Base-by-base conservation (phyloP, 2,113 vertebrate species). In the Benthochromis sp. region DNA sequence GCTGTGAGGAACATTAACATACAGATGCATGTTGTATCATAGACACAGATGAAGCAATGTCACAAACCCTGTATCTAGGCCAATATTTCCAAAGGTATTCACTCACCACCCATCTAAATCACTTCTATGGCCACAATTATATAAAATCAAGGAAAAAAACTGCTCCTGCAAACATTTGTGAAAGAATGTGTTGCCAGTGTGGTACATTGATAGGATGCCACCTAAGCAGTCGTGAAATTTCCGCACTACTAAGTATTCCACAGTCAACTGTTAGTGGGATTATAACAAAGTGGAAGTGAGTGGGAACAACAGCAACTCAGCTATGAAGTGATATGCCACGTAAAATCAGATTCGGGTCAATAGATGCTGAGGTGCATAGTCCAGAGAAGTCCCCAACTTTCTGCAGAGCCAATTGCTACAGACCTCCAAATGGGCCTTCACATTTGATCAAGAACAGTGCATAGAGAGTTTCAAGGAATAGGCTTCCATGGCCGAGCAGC, bases 121-220 rank as follows among this genome's bases (percentile, higher is more conserved):
- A 36, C 17, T 38, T 66, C 17, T n/a, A 38, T 38, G 17, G 61
- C 61, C 31, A 38, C 31, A 66, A 36, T 66, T 66, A 5, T n/a
- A 38, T 36, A 36, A 38, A 0, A 38, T 36, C 4, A 36, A 36
- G 27, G 2, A 0, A 0, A 9, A 16, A 31, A 61, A 31, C 1
- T 66, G 61, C 61, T 36, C 17, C 6, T 66, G 6, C 4, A 66
- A 66, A 38, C 10, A 66, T 66, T 1, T 66, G 61, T 66, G 31
- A 36, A 66, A 36, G 10, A 36, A 36, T 63, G 31, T 63, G 31
- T 36, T 63, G 59, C 31, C 0, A n/a, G 59, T 63, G 31, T 36
- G 59, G 31, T n/a, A 63, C 2, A 19, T 19, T 63, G 17, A 63
- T 36, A 63, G 0, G 59, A 12, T 63, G 59, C 31, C 59, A 63